Conservation (phyloP, 2,113 vertebrate genomes). For the Solenodon paradoxus region DNA sequence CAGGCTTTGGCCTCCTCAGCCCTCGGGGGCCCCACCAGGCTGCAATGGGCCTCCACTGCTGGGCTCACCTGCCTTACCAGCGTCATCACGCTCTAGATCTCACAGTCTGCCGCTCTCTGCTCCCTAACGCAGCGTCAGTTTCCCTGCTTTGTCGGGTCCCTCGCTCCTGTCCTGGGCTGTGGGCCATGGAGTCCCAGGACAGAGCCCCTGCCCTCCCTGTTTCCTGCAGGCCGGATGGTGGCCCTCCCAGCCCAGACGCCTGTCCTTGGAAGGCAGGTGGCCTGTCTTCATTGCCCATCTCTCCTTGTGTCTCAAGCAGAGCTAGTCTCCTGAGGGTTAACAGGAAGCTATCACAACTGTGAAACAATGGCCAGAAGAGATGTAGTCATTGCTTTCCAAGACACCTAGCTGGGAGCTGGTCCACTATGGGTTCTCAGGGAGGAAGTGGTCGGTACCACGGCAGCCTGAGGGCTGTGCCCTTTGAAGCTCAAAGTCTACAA, state of each 20-base stretch:
- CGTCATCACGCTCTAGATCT: too few species aligned
- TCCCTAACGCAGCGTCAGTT: not conserved
- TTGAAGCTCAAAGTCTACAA: not conserved
- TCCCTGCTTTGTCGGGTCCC: rapidly evolving
- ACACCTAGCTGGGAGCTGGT: not conserved
- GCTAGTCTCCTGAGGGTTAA: not conserved
- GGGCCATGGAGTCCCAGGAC: rapidly evolving
- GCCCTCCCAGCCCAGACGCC: rapidly evolving
- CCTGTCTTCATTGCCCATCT: not conserved
- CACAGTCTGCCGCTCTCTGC: too few species aligned
- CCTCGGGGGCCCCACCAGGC: too few species aligned
- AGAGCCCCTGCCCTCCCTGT: not conserved
- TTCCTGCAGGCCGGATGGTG: too few species aligned
- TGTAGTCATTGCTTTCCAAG: not conserved
- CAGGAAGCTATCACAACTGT: not conserved
- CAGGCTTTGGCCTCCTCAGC: rapidly evolving
- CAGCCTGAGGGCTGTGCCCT: not conserved
- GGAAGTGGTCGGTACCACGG: not conserved
- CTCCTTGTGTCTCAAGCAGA: not conserved
- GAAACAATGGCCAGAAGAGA: not conserved
- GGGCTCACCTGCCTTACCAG: too few species aligned
- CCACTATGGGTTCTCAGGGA: not conserved
- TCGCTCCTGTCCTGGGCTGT: not conserved
- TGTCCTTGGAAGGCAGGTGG: rapidly evolving
- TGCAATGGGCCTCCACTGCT: rapidly evolving